Evolutionary conservation across 1,140 invertebrate genomes (phyloP).

Genomic region (Paramacrobiotus metropolitanus): DNA sequence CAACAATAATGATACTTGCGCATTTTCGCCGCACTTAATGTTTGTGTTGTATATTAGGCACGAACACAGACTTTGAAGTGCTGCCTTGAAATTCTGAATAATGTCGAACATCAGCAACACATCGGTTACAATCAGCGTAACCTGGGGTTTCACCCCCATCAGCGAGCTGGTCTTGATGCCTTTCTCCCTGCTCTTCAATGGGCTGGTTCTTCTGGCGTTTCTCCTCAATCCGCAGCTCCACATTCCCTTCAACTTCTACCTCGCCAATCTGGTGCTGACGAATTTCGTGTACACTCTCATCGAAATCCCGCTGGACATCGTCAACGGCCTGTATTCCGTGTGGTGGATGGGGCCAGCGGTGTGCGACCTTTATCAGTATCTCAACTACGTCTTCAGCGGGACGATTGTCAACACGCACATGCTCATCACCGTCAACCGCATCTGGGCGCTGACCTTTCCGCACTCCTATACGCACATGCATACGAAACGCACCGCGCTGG

Average conservation of each 20-base stretch:
- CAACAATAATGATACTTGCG: no score
- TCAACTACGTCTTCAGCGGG: background rate
- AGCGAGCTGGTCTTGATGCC: background rate
- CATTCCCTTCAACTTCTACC: background rate
- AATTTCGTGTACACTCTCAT: background rate
- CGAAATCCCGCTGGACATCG: background rate
- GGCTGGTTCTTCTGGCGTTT: background rate
- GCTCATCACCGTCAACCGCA: background rate
- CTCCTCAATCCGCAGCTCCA: background rate
- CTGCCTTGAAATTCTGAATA: no score
- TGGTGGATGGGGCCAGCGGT: background rate
- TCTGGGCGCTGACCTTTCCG: background rate
- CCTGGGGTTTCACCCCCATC: background rate
- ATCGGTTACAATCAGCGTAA: no score
- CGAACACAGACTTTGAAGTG: no score
- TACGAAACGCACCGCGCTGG: background rate
- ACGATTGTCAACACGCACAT: background rate
- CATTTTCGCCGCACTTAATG: no score
- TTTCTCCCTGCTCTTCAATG: background rate
- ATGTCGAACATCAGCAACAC: no score
- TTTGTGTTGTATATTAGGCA: no score
- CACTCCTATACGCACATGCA: background rate
- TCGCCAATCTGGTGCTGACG: background rate
- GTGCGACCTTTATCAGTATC: background rate
- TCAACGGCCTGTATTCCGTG: background rate